Evolutionary conservation across 37 sponge, comb jelly and placozoan species (phyloP).

Genomic region (Beroe forskalii): DNA sequence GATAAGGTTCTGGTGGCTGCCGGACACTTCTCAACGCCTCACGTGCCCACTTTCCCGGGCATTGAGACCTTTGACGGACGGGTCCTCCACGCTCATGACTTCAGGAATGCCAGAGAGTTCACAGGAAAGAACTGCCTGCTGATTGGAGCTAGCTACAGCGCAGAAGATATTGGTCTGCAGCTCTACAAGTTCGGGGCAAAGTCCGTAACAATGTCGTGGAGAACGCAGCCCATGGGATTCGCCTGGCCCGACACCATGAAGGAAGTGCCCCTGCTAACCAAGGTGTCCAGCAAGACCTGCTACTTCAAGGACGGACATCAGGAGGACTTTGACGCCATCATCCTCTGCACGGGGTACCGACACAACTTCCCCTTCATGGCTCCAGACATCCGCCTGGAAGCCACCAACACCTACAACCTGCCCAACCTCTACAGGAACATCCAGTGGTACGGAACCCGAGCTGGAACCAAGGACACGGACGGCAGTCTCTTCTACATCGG

Average conservation of each 20-base stretch:
- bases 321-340: constrained; percentile 67
- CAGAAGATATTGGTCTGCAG: constrained; percentile 71
- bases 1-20: constrained; percentile 68
- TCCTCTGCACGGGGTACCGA: constrained; percentile 71
- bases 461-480: constrained; percentile 8
- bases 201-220: constrained; percentile 53
- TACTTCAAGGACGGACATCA: constrained; percentile 66
- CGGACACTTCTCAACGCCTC: constrained; percentile 69
- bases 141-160: constrained; percentile 68
- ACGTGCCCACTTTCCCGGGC: constrained; percentile 67
- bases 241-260: constrained; percentile 66
- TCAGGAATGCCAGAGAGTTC: constrained; percentile 70
- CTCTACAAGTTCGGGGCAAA: constrained; percentile 68
- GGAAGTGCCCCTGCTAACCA: constrained; percentile 48
- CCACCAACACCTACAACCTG: constrained; percentile 29
- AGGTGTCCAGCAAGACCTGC: constrained; percentile 63
- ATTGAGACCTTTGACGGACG: constrained; percentile 68
- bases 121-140: constrained; percentile 57
- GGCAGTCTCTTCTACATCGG: constrained; percentile 67
- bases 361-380: constrained; percentile 71
- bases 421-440: constrained; percentile 66
- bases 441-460: constrained; percentile 7
- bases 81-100: constrained; percentile 69
- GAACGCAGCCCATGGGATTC: constrained; percentile 67
- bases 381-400: constrained; percentile 55